These are phyloP conservation scores for Mycalesis mineus DNA, from an alignment of 2,888 invertebrate genomes.

Conservation along the genomic window DNA sequence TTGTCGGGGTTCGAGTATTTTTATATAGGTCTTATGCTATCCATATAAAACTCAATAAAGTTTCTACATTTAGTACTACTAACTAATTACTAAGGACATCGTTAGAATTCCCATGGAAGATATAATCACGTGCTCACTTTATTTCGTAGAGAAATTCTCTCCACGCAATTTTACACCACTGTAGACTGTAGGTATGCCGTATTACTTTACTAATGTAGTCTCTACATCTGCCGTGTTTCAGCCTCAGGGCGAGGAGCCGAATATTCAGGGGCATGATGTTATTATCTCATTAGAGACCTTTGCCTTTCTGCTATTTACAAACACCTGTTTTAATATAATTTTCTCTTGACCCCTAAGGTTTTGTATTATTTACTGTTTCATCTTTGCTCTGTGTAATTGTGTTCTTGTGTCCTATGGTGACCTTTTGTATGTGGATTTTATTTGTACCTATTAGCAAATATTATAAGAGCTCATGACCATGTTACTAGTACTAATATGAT, in stretches of 20 bases:
- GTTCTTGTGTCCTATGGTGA: too few species aligned
- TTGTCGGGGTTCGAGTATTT: too few species aligned
- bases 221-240: constrained; percentile 12
- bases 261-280: constrained; percentile 10
- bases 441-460: too few species aligned
- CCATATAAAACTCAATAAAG: too few species aligned
- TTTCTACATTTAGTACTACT: too few species aligned
- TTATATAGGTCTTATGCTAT: too few species aligned
- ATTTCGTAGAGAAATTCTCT: constrained; percentile 10
- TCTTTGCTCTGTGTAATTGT: too few species aligned
- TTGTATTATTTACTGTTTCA: neutral
- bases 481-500: too few species aligned
- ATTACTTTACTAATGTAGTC: constrained; percentile 15
- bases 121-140: constrained; percentile 8
- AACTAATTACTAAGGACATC: neutral
- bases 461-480: too few species aligned
- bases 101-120: constrained; percentile 6
- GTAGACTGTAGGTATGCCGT: constrained; percentile 9
- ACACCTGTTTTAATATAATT: constrained; percentile 8
- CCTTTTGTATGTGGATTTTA: too few species aligned
- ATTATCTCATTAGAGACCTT: constrained; percentile 13
- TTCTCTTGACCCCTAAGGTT: neutral
- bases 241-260: constrained; percentile 5
- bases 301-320: constrained; percentile 3
- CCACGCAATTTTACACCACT: constrained; percentile 7